Evolutionary conservation across 2,797 vertebrate species (phyloP), one percentile per base, ranked within the genome.

Genomic region (Knipowitschia caucasica): DNA sequence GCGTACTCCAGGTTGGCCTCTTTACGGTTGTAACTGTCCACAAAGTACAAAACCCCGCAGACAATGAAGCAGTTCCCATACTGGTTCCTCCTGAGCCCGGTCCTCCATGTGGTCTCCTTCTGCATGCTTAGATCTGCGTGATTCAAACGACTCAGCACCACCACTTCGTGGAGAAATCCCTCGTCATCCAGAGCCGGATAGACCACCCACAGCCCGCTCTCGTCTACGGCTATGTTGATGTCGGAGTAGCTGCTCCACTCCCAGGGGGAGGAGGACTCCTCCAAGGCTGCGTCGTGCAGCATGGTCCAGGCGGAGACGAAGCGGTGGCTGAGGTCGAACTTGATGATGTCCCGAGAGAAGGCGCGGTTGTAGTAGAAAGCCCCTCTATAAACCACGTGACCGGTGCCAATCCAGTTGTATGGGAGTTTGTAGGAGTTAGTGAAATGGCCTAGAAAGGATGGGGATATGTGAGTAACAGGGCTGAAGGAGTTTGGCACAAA

Each of bases 381-480:
- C 0, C 96, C 95, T 0, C 90, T 77, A 55, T 95, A 98, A 50
- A 99, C 92, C 21, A 94, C 96, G 0, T 99, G 96, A 4, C 96
- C 95, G 0, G 97, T 99, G 59, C 96, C 97, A 0, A 95, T 95
- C 97, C 97, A 99, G 87, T 92, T 94, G 75, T 99, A 99, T 0
- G 96, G 96, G 45, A 99, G 93, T 84, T 99, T 99, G 88, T 96
- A 98, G 25, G 94, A 95, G 68, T 95, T 99, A 73, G 94, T 98
- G 84, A 91, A 94, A 63, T 93, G 96, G 50, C 96, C 97, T 99
- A 0, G 14, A 46, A 47, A 39, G 17, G 23, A 56, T 1, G 20
- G 39, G 42, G 50, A 17, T 8, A 1, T 8, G 21, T 38, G 24
- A 43, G 7, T 33, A 39, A 26, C 7, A n/a, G n/a, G n/a, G n/a